These are phyloP conservation scores for Prorops nasuta DNA, from an alignment of 1,140 invertebrate species.

Conservation along the genomic window DNA sequence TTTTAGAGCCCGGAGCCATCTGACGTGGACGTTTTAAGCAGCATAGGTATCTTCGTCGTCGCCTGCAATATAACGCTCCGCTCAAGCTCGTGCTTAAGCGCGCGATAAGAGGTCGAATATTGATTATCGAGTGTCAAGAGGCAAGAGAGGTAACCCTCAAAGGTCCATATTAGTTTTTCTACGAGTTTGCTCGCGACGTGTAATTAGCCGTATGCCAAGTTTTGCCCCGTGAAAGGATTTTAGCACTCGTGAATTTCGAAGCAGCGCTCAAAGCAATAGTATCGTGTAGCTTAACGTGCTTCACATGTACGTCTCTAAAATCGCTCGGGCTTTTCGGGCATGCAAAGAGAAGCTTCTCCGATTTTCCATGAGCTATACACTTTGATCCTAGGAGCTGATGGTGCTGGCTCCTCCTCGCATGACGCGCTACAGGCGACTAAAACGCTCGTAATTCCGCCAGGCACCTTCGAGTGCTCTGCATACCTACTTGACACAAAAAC, in stretches of 20 bases:
- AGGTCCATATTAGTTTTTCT: no score
- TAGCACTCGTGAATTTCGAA: no score
- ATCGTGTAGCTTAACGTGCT: neutral
- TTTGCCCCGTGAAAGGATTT: no score
- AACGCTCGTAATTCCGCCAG: slow-evolving; percentile 24
- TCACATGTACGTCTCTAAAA: neutral
- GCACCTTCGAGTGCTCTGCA: slow-evolving; percentile 24
- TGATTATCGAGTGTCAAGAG: no score
- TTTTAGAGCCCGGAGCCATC: slow-evolving; percentile 1
- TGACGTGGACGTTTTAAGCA: neutral
- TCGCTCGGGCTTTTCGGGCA: neutral
- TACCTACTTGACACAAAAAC: slow-evolving; percentile 20
- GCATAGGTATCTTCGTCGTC: neutral
- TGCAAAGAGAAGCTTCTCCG: neutral
- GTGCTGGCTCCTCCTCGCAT: slow-evolving; percentile 10
- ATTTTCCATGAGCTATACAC: neutral
- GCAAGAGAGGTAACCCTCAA: no score
- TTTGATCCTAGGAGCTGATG: slow-evolving; percentile 14
- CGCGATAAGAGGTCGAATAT: no score
- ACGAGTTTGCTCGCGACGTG: no score
- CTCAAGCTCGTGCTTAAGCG: no score
- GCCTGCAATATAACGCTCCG: neutral
- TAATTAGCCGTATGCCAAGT: no score
- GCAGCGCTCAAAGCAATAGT: no score
- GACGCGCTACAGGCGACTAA: slow-evolving; percentile 5